phyloP scores from a whole-genome alignment of 2,888 invertebrate species.

The Cheilosia vulpina region DNA sequence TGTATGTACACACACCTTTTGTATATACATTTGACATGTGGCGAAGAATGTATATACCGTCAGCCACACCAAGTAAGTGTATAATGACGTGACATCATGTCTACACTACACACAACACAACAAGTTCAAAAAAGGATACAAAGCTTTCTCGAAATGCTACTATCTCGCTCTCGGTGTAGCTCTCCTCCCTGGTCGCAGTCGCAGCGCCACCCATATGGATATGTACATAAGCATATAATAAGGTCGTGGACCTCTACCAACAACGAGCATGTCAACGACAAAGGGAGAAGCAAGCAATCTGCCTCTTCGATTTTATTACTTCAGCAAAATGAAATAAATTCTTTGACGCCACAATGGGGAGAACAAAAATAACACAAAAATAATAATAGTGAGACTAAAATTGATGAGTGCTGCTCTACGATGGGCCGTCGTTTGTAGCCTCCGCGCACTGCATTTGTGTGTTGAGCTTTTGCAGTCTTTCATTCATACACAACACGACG shows the following conservation, averaged over 20 bases:
- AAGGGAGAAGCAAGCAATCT: slow-evolving; percentile 72
- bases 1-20: slow-evolving; percentile 26
- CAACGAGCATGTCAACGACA: slow-evolving; percentile 70
- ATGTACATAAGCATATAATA: slow-evolving; percentile 72
- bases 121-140: slow-evolving; percentile 74
- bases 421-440: slow-evolving; percentile 57
- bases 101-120: slow-evolving; percentile 71
- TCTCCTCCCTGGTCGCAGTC: slow-evolving; percentile 16
- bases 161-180: slow-evolving; percentile 57
- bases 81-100: slow-evolving; percentile 75
- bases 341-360: slow-evolving; percentile 74
- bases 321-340: slow-evolving; percentile 75
- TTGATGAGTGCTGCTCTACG: slow-evolving; percentile 69
- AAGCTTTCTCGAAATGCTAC: slow-evolving; percentile 64
- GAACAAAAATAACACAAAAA: slow-evolving; percentile 71
- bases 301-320: slow-evolving; percentile 75
- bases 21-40: slow-evolving; percentile 69
- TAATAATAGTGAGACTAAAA: slow-evolving; percentile 74
- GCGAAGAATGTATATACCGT: slow-evolving; percentile 69
- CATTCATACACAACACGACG: slow-evolving; percentile 63
- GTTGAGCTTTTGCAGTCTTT: slow-evolving; percentile 73
- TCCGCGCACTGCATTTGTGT: slow-evolving; percentile 61
- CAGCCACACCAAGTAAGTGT: slow-evolving; percentile 52
- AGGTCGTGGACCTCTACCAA: slow-evolving; percentile 74
- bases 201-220: slow-evolving; percentile 48